Base-by-base conservation (phyloP, 2,113 vertebrate genomes). In the Dendrocopos noguchii region DNA sequence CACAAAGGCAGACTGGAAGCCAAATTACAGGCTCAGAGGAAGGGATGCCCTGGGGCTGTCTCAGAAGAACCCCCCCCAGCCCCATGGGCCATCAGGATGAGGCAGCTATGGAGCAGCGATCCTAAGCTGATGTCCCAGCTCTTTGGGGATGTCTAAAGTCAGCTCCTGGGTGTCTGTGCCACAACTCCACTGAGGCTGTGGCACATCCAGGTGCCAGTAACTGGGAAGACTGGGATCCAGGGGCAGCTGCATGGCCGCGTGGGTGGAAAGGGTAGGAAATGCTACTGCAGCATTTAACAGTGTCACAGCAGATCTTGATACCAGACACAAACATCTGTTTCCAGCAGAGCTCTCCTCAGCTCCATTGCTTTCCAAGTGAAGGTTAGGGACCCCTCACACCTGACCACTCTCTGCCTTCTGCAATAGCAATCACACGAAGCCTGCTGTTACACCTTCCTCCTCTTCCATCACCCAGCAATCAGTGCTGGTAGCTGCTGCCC, bases 161-260 rank as follows among this genome's bases (percentile, higher is more conserved):
- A 57, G 31, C 6, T 88, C 29, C 33, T 79, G 52, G 15, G 31
- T 24, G 28, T 57, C 39, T 63, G 33, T 81, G 61, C 16, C 20
- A 59, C 44, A 87, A 14, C 29, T 68, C 47, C 10, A 14, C 16
- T 19, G 39, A 34, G 28, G 27, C 15, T 83, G 34, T 59, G 65
- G 19, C 34, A 50, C 0, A 0, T 74, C 75, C 33, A 64, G 13
- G 29, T 61, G 31, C 16, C 59, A 72, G 47, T 36, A 84, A 9
- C 47, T 56, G 55, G 77, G 29, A 6, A 60, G 34, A 64, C 68
- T 59, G 63, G 57, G 36, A 70, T 78, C 39, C 18, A 10, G 24
- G 2, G 6, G 25, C 29, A 33, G 28, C 47, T 22, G 6, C 55
- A 17, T n/a, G 33, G 56, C 33, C 56, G 33, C 0, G 0, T 7